A percentile compares a stretch with the other conserved stretches of the same genome.
These are phyloP conservation scores for Tauraco erythrolophus DNA, from an alignment of 2,113 vertebrate species.

Conservation along the genomic window DNA sequence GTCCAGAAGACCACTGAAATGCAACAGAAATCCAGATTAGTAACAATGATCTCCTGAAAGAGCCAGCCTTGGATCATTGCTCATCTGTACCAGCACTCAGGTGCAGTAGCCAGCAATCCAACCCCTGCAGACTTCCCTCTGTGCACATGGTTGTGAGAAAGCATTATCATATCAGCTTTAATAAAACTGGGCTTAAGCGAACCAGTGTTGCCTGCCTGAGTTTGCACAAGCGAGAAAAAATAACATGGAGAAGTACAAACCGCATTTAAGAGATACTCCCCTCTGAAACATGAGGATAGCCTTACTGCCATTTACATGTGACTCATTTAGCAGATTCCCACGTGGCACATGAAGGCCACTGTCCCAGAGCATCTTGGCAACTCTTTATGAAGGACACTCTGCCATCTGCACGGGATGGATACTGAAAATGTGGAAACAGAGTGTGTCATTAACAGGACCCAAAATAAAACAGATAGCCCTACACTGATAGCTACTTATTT, in stretches of 20 bases:
- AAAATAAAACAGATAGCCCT: not conserved
- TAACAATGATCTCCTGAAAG: not conserved
- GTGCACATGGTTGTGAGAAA: not conserved
- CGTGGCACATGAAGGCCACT: not conserved
- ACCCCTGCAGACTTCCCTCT: not conserved
- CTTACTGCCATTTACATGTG: not conserved
- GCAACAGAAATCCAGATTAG: not conserved
- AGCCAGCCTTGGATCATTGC: not conserved
- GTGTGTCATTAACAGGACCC: not conserved
- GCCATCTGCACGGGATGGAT: not conserved
- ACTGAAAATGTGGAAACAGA: not conserved
- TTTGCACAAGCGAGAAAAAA: not conserved
- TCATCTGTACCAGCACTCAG: not conserved
- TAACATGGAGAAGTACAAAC: not conserved
- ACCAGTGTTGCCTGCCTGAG: not conserved
- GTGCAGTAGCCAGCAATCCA: not conserved
- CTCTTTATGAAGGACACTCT: not conserved
- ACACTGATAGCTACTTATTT: not conserved
- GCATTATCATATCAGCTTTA: not conserved
- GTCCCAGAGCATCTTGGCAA: not conserved
- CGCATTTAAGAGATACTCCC: not conserved
- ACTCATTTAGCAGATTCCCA: not conserved
- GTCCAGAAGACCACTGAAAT: not conserved
- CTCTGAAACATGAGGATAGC: not conserved
- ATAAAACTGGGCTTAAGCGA: not conserved